Evolutionary conservation across 2,888 invertebrate genomes (phyloP), one percentile per base, ranked within the genome.

Genomic region (Pocota personata): DNA sequence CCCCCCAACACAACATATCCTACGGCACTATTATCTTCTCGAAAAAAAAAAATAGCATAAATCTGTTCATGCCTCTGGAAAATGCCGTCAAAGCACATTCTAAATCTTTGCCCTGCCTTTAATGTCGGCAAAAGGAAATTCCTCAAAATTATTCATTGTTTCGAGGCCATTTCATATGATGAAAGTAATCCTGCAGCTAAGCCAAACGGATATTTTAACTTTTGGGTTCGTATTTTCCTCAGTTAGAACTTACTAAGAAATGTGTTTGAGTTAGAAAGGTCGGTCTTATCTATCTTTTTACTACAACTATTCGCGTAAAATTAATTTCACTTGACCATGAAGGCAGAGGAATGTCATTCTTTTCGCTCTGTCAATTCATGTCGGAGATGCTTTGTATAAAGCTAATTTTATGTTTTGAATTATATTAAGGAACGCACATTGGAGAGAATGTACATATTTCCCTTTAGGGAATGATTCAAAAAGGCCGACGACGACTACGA

Each of bases 241-340:
- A 46, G 35, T 12, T 0, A 12, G 19, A 1, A 5, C 55, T 52
- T 52, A 1, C 50, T 43, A 30, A 73, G 32, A 37, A 52, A 55
- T 43, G 37, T 48, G 57, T n/a, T 57, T 58, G 3, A 46, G 32
- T 46, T 43, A 3, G 40, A 19, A 0, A 19, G 32, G 50, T 21
- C 27, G 24, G 37, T n/a, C 24, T 37, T 7, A 8, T 21, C 35
- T 40, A 16, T 37, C n/a, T 37, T 19, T 5, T 10, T 40, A 14
- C 43, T 24, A n/a, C 5, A 60, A 40, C 50, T 52, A 52, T 40
- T 73, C 83, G 76, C 80, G 80, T 66, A 55, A 66, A 82, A 86
- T 82, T 80, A 86, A 72, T 86, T 86, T 71, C 71, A 80, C 75
- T 82, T 86, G 76, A 86, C 76, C 84, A 86, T 76, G 71, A 14